phyloP scores from a whole-genome alignment of 2,113 vertebrate genomes.

The Hemichromis elongatus region DNA sequence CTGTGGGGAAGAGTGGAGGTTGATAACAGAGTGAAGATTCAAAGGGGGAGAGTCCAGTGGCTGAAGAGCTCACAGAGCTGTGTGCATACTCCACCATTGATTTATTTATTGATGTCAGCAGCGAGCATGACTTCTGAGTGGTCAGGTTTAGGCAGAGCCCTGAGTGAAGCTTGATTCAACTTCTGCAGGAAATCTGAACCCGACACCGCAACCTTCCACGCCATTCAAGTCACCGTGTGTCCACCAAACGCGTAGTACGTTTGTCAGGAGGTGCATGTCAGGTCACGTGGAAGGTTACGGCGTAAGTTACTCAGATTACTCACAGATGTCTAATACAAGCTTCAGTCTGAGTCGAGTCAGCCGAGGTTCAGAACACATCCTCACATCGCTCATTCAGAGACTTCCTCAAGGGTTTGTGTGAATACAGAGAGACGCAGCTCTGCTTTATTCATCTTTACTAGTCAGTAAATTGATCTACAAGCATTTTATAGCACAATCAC shows the following conservation, averaged over 20 bases:
- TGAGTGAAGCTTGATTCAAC: too few relatives aligned
- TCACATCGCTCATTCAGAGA: background rate
- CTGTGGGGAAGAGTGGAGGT: too few relatives aligned
- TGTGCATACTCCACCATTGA: too few relatives aligned
- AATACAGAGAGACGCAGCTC: fast-evolving
- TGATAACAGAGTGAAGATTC: too few relatives aligned
- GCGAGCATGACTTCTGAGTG: too few relatives aligned
- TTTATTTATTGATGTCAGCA: too few relatives aligned
- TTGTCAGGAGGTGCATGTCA: fast-evolving
- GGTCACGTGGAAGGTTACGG: background rate
- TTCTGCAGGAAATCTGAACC: background rate
- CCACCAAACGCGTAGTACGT: background rate
- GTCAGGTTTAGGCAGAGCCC: too few relatives aligned
- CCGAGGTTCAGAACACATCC: background rate
- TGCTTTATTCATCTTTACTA: fast-evolving
- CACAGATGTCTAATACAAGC: fast-evolving
- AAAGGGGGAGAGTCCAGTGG: too few relatives aligned
- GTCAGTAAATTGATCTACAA: fast-evolving
- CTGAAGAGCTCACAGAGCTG: too few relatives aligned
- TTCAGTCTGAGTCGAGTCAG: background rate
- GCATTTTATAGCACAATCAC: background rate
- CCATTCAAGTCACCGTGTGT: background rate
- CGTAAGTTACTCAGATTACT: background rate
- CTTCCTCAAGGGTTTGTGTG: fast-evolving
- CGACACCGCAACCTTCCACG: fast-evolving